phyloP scores from a whole-genome alignment of 2,113 vertebrate species.

The Elaphurus davidianus region DNA sequence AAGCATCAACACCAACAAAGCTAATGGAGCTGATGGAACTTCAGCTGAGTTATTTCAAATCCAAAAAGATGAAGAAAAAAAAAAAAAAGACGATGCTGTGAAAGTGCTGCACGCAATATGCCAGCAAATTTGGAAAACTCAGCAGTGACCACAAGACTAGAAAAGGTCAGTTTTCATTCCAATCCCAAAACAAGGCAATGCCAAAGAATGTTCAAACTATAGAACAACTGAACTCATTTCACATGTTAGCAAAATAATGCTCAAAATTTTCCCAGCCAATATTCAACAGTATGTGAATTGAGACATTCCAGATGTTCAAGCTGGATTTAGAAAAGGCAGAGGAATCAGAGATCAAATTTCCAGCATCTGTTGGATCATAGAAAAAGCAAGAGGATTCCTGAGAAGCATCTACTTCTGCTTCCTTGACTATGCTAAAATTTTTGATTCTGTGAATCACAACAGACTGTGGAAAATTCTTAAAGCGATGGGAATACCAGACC shows the following conservation, averaged over 20 bases:
- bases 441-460: not conserved
- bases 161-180: not conserved
- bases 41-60: not conserved
- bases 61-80: not conserved
- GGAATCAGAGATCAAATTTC: not conserved
- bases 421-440: not conserved
- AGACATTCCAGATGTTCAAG: not conserved
- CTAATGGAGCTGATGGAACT: not conserved
- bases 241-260: not conserved
- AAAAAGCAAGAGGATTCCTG: not conserved
- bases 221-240: not conserved
- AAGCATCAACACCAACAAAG: not conserved
- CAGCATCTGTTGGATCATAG: not conserved
- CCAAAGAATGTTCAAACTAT: not conserved
- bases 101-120: fast-evolving
- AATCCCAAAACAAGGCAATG: not conserved
- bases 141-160: not conserved
- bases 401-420: not conserved
- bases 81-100: not conserved
- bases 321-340: not conserved
- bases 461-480: not conserved
- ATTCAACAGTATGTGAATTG: not conserved
- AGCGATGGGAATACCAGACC: not conserved
- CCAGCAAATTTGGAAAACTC: not conserved
- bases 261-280: not conserved